Evolutionary conservation across 2,888 invertebrate species (phyloP).

Genomic region (Boloria euphrosyne): DNA sequence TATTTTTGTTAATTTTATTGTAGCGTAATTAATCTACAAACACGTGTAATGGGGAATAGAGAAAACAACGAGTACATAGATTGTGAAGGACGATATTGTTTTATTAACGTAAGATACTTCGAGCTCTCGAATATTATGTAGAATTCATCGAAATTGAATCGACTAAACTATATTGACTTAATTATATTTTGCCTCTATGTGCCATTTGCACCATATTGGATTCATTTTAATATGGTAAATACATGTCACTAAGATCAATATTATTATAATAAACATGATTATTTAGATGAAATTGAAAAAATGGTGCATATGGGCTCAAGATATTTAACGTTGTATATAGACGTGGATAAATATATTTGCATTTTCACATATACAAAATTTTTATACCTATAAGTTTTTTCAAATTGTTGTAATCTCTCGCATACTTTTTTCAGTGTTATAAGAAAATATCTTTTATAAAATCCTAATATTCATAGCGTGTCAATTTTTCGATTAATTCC

Average conservation of each 20-base stretch:
- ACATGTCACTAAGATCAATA: no score
- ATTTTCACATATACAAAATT: slow-evolving; percentile 5
- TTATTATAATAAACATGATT: no score
- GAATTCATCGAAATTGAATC: background rate
- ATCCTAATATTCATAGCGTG: slow-evolving; percentile 52
- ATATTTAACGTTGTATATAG: background rate
- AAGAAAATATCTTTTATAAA: slow-evolving; percentile 33
- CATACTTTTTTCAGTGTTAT: background rate
- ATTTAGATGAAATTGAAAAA: no score
- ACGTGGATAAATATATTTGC: background rate
- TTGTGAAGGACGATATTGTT: background rate
- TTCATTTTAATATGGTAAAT: no score
- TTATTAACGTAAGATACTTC: background rate
- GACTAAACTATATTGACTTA: background rate
- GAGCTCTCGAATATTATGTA: no score
- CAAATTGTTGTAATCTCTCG: background rate
- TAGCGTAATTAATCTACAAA: background rate
- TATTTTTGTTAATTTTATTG: slow-evolving; percentile 1
- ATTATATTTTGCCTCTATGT: background rate
- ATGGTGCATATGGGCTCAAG: no score
- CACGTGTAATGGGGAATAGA: background rate
- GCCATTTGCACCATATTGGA: no score
- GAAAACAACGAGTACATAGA: no score
- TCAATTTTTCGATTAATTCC: slow-evolving; percentile 78
- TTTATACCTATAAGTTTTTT: background rate